These are phyloP conservation scores for Eulemur rubriventer DNA, from an alignment of 2,797 vertebrate species.

Conservation along the genomic window DNA sequence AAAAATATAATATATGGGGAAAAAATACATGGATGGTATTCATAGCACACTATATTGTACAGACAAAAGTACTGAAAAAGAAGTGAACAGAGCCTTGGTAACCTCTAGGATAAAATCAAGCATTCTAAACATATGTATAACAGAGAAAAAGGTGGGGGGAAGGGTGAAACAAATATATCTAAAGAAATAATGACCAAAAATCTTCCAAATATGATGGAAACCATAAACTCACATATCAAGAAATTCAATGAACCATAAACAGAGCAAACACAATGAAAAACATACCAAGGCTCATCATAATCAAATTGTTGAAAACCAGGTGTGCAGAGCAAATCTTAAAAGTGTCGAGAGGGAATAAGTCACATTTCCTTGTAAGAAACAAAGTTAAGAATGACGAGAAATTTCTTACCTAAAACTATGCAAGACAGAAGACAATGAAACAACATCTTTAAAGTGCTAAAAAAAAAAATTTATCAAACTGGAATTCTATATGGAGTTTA, in stretches of 20 bases:
- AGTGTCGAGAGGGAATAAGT: background rate
- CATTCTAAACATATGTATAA: background rate
- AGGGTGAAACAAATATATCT: background rate
- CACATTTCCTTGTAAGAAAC: background rate
- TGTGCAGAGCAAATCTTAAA: conserved; percentile 51
- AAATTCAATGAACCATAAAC: background rate
- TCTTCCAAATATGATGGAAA: background rate
- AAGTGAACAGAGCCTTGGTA: background rate
- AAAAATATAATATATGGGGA: background rate
- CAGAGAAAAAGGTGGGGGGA: background rate
- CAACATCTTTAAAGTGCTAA: background rate
- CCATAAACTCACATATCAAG: background rate
- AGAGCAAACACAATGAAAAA: background rate
- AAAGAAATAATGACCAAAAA: conserved; percentile 3
- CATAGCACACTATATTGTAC: background rate
- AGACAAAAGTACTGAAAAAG: background rate
- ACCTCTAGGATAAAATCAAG: background rate
- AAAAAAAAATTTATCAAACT: background rate
- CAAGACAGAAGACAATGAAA: background rate
- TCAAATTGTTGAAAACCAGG: conserved; percentile 18
- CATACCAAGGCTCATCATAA: background rate
- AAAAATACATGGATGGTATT: background rate
- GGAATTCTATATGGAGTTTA: background rate
- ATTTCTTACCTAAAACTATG: background rate
- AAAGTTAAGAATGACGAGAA: background rate